Evolutionary conservation across 1,140 invertebrate genomes (phyloP).

Genomic region (Drosophila chauvacae): DNA sequence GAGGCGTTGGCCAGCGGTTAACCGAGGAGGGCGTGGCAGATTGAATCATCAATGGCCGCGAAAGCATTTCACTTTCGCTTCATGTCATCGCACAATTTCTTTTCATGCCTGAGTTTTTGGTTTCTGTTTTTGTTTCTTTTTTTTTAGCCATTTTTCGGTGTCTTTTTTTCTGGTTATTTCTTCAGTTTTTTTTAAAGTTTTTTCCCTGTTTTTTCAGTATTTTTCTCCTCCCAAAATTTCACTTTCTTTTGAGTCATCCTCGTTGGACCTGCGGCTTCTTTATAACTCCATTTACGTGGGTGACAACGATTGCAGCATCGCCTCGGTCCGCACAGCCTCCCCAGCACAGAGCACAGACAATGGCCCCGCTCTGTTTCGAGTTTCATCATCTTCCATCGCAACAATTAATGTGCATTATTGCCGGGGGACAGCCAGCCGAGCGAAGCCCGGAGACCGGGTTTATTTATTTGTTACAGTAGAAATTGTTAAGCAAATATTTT

Average conservation of each 20-base stretch:
- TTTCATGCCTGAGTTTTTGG: constrained; percentile 32
- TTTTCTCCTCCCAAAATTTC: constrained; percentile 32
- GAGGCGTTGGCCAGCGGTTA: constrained; percentile 7
- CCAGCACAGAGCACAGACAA: constrained; percentile 38
- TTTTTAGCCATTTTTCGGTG: constrained; percentile 1
- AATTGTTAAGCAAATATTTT: constrained; percentile 81
- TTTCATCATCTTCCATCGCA: constrained; percentile 53
- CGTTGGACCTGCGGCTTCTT: constrained; percentile 30
- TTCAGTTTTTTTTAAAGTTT: background rate
- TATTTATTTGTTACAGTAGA: constrained; percentile 76
- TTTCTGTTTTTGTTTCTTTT: constrained; percentile 1
- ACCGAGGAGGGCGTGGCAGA: constrained; percentile 40
- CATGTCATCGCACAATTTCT: constrained; percentile 54
- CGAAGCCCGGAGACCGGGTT: constrained; percentile 7
- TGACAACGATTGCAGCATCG: constrained; percentile 72
- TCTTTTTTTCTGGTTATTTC: constrained; percentile 7
- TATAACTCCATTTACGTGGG: constrained; percentile 65
- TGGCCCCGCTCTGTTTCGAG: constrained; percentile 56
- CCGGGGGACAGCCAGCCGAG: constrained; percentile 20
- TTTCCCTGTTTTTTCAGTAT: constrained; percentile 1
- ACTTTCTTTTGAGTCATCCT: constrained; percentile 79
- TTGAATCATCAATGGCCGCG: constrained; percentile 59
- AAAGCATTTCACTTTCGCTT: constrained; percentile 61
- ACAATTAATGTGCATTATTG: constrained; percentile 79
- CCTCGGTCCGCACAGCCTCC: background rate